These are phyloP conservation scores for Periparus ater DNA, from an alignment of 2,797 vertebrate genomes.

Conservation along the genomic window DNA sequence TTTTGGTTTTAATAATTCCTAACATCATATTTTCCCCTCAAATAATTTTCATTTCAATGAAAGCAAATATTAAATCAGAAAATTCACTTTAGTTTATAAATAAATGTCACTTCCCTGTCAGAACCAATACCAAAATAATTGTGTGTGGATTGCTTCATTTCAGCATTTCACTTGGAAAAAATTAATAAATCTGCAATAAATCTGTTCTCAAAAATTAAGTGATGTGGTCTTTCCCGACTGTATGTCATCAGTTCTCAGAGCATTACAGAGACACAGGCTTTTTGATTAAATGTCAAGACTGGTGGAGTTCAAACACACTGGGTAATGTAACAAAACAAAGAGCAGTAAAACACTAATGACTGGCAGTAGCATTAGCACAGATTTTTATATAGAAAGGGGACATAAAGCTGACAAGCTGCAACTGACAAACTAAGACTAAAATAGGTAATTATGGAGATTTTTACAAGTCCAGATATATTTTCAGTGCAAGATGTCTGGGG, in stretches of 20 bases:
- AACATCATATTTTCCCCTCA: not conserved
- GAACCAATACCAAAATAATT: not conserved
- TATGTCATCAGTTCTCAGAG: conserved; percentile 51
- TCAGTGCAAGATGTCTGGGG: not conserved
- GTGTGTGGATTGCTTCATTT: not conserved
- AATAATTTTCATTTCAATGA: not conserved
- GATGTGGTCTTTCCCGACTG: conserved; percentile 21
- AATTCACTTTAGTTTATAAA: conserved; percentile 8
- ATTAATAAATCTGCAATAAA: not conserved
- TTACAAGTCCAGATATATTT: not conserved
- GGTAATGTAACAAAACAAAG: conserved; percentile 38
- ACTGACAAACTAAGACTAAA: not conserved
- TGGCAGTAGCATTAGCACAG: not conserved
- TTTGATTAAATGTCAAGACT: conserved; percentile 44
- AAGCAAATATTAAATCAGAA: not conserved
- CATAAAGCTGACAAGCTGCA: not conserved
- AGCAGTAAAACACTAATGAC: not conserved
- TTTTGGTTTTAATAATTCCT: not conserved
- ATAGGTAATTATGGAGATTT: not conserved
- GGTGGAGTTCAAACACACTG: conserved; percentile 16
- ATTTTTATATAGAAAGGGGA: conserved; percentile 10
- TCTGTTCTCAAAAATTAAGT: conserved; percentile 24
- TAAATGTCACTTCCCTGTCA: not conserved
- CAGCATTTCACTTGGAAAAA: not conserved
- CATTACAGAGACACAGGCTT: conserved; percentile 16